A percentile compares a stretch with the other conserved stretches of the same genome.
These are phyloP conservation scores for Coptodon rendalli DNA, from an alignment of 2,113 vertebrate genomes.

Conservation along the genomic window DNA sequence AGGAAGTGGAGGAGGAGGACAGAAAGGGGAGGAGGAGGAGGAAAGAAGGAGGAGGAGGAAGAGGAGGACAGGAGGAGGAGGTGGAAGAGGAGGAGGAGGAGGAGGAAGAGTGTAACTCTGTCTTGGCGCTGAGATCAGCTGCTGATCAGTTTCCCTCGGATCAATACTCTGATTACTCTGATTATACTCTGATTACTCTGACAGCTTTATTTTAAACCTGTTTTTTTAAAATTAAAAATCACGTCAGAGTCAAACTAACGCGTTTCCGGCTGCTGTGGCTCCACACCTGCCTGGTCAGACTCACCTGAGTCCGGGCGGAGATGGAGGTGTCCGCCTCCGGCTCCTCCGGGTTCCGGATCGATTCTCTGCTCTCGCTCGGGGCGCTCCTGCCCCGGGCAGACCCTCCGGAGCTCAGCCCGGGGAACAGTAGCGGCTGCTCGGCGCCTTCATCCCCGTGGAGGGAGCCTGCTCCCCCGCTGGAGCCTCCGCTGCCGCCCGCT, in stretches of 20 bases:
- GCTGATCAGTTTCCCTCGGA: neutral
- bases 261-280: neutral
- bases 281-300: neutral
- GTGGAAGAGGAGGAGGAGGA: neutral
- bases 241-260: neutral
- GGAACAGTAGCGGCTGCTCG: conserved; percentile 76
- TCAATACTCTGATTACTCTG: neutral
- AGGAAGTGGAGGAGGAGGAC: accelerated
- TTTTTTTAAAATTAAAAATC: neutral
- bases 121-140: neutral
- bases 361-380: conserved; percentile 83
- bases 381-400: conserved; percentile 75
- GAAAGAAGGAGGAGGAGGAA: no score
- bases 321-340: conserved; percentile 82
- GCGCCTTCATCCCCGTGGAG: conserved; percentile 77
- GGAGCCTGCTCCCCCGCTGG: conserved; percentile 69
- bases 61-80: neutral
- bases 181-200: neutral
- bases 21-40: neutral
- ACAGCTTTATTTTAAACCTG: neutral
- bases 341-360: conserved; percentile 78
- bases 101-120: neutral
- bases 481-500: conserved; percentile 68
- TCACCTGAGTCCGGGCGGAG: neutral
- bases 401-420: conserved; percentile 79